A percentile compares a stretch with the other conserved stretches of the same genome.
Evolutionary conservation across 2,113 vertebrate species (phyloP).

Genomic region (Excalfactoria chinensis): DNA sequence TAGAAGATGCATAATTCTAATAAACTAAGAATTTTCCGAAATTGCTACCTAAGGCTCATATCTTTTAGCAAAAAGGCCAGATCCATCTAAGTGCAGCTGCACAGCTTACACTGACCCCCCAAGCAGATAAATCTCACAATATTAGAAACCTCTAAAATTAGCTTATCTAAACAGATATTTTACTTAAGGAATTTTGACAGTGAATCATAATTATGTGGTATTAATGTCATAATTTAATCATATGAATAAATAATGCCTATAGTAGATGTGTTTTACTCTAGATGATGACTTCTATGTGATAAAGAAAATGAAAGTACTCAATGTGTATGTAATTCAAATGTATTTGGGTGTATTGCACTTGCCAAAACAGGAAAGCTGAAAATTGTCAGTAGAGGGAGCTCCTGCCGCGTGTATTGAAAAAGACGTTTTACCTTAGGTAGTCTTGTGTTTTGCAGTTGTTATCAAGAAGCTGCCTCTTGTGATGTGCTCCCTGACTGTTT

Average conservation of each 20-base stretch:
- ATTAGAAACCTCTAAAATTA: neutral
- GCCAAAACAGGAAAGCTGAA: neutral
- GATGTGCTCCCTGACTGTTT: neutral
- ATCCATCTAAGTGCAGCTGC: neutral
- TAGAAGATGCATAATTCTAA: neutral
- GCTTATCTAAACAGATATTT: neutral
- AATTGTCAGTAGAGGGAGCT: constrained; percentile 67
- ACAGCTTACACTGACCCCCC: neutral
- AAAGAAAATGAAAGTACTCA: neutral
- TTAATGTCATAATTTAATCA: neutral
- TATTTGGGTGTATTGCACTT: neutral
- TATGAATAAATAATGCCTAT: neutral
- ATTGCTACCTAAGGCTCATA: neutral
- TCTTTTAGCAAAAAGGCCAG: neutral
- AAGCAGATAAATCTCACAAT: neutral
- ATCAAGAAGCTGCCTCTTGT: neutral
- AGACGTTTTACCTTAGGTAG: neutral
- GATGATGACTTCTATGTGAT: neutral
- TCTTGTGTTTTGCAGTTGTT: neutral
- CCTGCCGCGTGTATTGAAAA: constrained; percentile 14
- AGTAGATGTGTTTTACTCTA: neutral
- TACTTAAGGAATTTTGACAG: neutral
- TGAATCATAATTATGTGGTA: neutral
- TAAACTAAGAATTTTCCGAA: neutral
- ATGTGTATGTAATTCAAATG: neutral